These are phyloP conservation scores for Tholera decimalis DNA, from an alignment of 2,888 invertebrate genomes.

Conservation along the genomic window DNA sequence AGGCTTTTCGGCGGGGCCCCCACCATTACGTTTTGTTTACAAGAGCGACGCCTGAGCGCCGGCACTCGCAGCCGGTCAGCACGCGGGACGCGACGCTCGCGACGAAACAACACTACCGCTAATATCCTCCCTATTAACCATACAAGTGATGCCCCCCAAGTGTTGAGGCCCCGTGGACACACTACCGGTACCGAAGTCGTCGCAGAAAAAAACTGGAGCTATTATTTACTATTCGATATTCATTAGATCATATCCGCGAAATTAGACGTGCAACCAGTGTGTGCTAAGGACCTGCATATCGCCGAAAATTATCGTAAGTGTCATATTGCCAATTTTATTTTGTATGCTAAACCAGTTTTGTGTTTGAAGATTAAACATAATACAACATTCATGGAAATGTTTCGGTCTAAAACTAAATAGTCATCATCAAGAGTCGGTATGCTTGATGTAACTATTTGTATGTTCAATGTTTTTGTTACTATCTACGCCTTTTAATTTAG, in stretches of 20 bases:
- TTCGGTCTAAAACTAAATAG: constrained; percentile 68
- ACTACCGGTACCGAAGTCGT: constrained; percentile 68
- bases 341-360: constrained; percentile 68
- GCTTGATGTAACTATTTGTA: constrained; percentile 60
- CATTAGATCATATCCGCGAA: constrained; percentile 69
- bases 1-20: constrained; percentile 90
- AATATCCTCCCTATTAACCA: constrained; percentile 67
- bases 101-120: constrained; percentile 65
- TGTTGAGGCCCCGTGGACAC: constrained; percentile 68
- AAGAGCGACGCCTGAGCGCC: constrained; percentile 84
- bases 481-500: constrained; percentile 69
- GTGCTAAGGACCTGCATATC: constrained; percentile 75
- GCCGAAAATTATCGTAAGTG: constrained; percentile 82
- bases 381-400: constrained; percentile 73
- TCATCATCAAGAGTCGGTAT: constrained; percentile 57
- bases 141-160: constrained; percentile 76
- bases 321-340: constrained; percentile 67
- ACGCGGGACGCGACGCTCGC: constrained; percentile 84
- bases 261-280: constrained; percentile 76
- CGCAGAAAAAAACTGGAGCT: constrained; percentile 69
- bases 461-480: constrained; percentile 71
- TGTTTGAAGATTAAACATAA: constrained; percentile 61
- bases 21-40: constrained; percentile 90
- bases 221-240: constrained; percentile 61
- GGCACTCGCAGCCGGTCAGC: constrained; percentile 87